Conservation (phyloP, 2,797 vertebrate genomes). For the Acanthurus tractus region DNA sequence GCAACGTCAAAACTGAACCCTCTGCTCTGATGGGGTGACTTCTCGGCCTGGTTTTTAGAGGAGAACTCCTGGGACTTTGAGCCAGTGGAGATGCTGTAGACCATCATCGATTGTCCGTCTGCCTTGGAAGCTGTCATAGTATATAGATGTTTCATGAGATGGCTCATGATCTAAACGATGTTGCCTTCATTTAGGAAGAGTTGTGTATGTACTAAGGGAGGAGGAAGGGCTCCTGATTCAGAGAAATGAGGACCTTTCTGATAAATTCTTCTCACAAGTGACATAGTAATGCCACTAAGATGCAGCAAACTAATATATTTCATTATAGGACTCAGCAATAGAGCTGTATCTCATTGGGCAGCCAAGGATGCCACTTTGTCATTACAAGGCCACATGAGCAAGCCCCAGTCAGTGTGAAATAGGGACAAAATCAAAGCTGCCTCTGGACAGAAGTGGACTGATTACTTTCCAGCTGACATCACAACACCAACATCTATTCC, state of each 20-base stretch:
- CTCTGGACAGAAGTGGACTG: constrained; percentile 69
- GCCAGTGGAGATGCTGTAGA: constrained; percentile 45
- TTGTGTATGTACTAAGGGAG: constrained; percentile 75
- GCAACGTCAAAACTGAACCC: constrained; percentile 64
- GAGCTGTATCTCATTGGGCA: constrained; percentile 80
- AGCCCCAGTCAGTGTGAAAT: constrained; percentile 49
- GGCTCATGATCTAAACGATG: constrained; percentile 72
- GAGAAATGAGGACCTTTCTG: constrained; percentile 72
- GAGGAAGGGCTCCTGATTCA: constrained; percentile 72
- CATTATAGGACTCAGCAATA: constrained; percentile 68
- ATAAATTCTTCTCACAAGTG: constrained; percentile 78
- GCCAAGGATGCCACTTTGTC: constrained; percentile 81
- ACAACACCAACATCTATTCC: constrained; percentile 56
- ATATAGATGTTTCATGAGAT: constrained; percentile 74
- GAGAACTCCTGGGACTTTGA: constrained; percentile 3
- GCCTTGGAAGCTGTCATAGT: constrained; percentile 65
- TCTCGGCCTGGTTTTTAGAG: constrained; percentile 32
- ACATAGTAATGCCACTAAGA: constrained; percentile 78
- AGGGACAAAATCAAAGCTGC: constrained; percentile 66
- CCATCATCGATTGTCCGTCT: constrained; percentile 54
- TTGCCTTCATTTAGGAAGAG: constrained; percentile 77
- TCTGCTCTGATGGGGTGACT: constrained; percentile 42
- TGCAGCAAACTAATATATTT: constrained; percentile 78
- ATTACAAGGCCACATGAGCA: constrained; percentile 77
- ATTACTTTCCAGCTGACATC: constrained; percentile 73